A percentile compares a stretch with the other conserved stretches of the same genome.
Evolutionary conservation across 2,797 vertebrate species (phyloP).

Genomic region (Paguma larvata): DNA sequence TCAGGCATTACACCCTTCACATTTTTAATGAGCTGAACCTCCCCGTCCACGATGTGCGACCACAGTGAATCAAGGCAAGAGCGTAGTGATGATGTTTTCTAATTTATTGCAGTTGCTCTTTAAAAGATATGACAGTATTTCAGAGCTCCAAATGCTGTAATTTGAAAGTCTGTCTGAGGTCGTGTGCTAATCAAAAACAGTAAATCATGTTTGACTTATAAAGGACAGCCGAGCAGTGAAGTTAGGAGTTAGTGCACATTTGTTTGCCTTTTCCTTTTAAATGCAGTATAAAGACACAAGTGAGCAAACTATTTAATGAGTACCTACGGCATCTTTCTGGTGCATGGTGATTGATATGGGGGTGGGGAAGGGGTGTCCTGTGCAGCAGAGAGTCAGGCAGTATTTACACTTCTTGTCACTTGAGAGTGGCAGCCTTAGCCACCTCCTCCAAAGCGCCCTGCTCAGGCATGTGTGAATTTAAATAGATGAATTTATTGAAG

Average conservation of each 20-base stretch:
- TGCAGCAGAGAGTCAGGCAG: not conserved
- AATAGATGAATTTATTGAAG: not conserved
- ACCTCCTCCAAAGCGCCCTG: not conserved
- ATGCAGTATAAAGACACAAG: not conserved
- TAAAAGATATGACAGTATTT: conserved; percentile 55
- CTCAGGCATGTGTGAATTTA: not conserved
- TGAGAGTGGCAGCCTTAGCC: not conserved
- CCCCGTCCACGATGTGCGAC: not conserved
- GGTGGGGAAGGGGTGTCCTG: not conserved
- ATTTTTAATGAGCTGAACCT: conserved; percentile 68
- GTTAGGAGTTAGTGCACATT: not conserved
- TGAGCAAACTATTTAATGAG: not conserved
- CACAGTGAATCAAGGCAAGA: conserved; percentile 54
- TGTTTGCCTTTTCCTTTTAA: conserved; percentile 13
- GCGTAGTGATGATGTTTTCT: conserved; percentile 4
- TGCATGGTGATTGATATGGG: not conserved
- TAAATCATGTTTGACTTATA: conserved; percentile 37
- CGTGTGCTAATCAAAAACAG: conserved; percentile 68
- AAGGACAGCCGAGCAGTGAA: conserved; percentile 38
- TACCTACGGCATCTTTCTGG: conserved; percentile 20
- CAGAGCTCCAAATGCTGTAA: conserved; percentile 4
- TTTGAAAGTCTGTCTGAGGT: conserved; percentile 62
- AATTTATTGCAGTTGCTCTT: conserved; percentile 63
- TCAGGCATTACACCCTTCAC: conserved; percentile 54
- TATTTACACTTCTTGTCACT: not conserved